Conservation (phyloP, 2,888 invertebrate genomes). For the Malachius bipustulatus region DNA sequence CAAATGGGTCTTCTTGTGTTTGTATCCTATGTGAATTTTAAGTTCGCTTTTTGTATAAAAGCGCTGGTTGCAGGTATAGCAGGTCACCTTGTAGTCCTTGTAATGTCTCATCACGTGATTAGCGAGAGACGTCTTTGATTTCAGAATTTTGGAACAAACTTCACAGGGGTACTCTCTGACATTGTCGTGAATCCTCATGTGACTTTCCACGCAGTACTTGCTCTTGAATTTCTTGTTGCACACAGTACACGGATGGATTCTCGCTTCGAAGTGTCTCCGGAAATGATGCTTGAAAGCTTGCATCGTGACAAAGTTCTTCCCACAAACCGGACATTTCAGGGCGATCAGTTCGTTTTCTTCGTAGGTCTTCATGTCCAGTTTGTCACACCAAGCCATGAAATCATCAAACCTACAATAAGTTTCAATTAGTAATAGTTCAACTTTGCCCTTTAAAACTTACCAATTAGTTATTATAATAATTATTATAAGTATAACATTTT, state of each 20-base stretch:
- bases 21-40: constrained; percentile 15
- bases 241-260: constrained; percentile 18
- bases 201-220: constrained; percentile 11
- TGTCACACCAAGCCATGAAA: too few species aligned
- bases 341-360: too few species aligned
- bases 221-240: constrained; percentile 25
- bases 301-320: constrained; percentile 11
- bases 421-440: too few species aligned
- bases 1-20: constrained; percentile 19
- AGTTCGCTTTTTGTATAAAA: constrained; percentile 15
- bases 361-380: too few species aligned
- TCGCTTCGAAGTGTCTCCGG: constrained; percentile 10
- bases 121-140: constrained; percentile 12
- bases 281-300: constrained; percentile 8
- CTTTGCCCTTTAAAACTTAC: too few species aligned
- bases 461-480: too few species aligned
- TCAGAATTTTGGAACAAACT: constrained; percentile 13
- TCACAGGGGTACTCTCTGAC: constrained; percentile 10
- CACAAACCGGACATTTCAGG: constrained; percentile 8
- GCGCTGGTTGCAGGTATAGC: constrained; percentile 15
- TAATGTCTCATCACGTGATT: constrained; percentile 15
- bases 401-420: too few species aligned
- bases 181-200: constrained; percentile 10
- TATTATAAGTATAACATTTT: too few species aligned
- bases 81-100: constrained; percentile 13